Evolutionary conservation across 1,140 invertebrate genomes (phyloP).

Genomic region (Bacillus rossius): DNA sequence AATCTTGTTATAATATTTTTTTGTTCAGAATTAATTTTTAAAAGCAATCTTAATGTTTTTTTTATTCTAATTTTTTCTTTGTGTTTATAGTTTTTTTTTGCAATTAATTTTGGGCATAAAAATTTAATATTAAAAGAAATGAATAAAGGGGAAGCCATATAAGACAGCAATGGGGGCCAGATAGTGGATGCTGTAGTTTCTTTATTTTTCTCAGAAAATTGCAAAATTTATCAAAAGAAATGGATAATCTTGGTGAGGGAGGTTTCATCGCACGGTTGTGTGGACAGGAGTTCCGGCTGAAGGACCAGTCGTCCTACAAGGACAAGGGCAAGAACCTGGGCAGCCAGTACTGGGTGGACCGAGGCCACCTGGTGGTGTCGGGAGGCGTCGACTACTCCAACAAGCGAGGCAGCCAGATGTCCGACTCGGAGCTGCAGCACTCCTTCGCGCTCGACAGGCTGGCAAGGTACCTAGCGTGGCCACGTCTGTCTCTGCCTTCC

Average conservation of each 20-base stretch:
- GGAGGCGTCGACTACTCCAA: conserved; percentile 60
- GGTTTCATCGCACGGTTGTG: too few species aligned
- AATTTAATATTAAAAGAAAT: too few species aligned
- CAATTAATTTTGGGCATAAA: too few species aligned
- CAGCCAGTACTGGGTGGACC: conserved; percentile 66
- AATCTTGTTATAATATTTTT: too few species aligned
- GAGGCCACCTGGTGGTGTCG: conserved; percentile 62
- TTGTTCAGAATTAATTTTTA: too few species aligned
- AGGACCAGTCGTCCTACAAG: conserved; percentile 44
- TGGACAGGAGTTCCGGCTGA: conserved; percentile 46
- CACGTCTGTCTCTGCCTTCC: background rate
- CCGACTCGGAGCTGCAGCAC: too few species aligned
- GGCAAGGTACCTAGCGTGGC: too few species aligned
- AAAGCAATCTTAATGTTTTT: too few species aligned
- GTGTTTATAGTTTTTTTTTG: too few species aligned
- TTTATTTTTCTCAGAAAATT: conserved; percentile 2
- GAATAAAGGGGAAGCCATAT: background rate
- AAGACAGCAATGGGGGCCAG: background rate
- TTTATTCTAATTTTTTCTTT: too few species aligned
- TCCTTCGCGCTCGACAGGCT: too few species aligned
- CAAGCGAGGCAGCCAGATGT: conserved; percentile 32
- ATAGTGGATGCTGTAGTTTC: conserved; percentile 24
- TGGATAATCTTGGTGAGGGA: too few species aligned
- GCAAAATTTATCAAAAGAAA: conserved; percentile 4
- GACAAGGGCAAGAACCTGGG: conserved; percentile 59